A percentile compares a stretch with the other conserved stretches of the same genome.
These are phyloP conservation scores for Drosophila falleni DNA, from an alignment of 2,888 invertebrate genomes.

Conservation along the genomic window DNA sequence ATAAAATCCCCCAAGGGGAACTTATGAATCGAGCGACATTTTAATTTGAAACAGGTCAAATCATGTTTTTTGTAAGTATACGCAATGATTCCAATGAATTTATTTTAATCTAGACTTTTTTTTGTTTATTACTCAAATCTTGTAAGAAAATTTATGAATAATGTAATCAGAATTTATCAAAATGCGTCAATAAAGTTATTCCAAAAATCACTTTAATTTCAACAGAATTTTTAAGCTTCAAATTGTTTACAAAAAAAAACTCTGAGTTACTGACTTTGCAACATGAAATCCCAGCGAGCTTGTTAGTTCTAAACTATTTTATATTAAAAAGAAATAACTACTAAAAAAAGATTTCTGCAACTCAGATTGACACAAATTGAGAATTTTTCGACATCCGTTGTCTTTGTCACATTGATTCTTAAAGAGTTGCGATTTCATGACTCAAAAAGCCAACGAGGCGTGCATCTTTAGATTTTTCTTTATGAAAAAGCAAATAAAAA, in stretches of 20 bases:
- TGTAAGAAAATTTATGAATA: no score
- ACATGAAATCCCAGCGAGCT: neutral
- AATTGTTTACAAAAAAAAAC: no score
- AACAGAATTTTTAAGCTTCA: no score
- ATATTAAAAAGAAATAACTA: no score
- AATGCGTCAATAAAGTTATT: neutral
- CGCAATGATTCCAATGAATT: neutral
- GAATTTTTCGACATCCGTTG: neutral
- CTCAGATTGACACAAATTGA: neutral
- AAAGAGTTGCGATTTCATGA: constrained; percentile 9
- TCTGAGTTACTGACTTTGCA: no score
- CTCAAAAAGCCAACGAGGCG: constrained; percentile 17
- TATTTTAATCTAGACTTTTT: neutral
- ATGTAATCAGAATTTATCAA: neutral
- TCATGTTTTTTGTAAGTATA: no score
- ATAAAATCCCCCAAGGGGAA: neutral
- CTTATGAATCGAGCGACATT: neutral
- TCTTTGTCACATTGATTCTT: neutral
- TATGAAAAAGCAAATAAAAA: neutral
- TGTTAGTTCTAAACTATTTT: neutral
- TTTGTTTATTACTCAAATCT: no score
- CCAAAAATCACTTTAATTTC: neutral
- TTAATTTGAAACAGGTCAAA: neutral
- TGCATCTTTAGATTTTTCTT: constrained; percentile 5
- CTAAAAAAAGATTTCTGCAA: neutral